Evolutionary conservation across 2,113 vertebrate genomes (phyloP).

Genomic region (Microcebus lehilahytsara): DNA sequence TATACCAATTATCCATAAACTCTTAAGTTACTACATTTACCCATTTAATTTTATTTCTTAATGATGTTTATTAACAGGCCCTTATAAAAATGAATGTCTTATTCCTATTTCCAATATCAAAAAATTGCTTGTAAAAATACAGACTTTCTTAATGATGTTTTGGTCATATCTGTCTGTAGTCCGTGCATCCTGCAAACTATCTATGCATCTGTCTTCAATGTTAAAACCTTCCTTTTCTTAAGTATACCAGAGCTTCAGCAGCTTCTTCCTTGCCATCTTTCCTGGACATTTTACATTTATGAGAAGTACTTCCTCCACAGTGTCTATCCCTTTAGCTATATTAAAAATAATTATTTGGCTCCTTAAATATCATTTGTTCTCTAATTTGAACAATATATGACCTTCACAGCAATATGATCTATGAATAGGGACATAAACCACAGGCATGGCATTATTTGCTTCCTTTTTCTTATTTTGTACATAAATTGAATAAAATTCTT

Average conservation of each 20-base stretch:
- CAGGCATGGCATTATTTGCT: background rate
- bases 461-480: slow-evolving; percentile 39
- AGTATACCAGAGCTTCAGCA: background rate
- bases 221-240: background rate
- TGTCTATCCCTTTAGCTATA: background rate
- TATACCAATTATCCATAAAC: background rate
- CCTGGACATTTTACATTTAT: slow-evolving; percentile 17
- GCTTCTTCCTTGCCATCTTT: slow-evolving; percentile 15
- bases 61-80: slow-evolving; percentile 33
- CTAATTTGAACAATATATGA: slow-evolving; percentile 7
- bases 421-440: background rate
- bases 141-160: slow-evolving; percentile 34
- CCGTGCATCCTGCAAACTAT: background rate
- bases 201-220: background rate
- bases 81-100: slow-evolving; percentile 11
- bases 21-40: background rate
- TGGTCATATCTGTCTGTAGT: background rate
- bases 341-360: slow-evolving; percentile 42
- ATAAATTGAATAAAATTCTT: slow-evolving; percentile 34
- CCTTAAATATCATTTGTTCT: background rate
- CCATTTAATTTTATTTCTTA: slow-evolving; percentile 10
- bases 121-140: slow-evolving; percentile 1
- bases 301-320: background rate
- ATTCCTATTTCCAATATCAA: background rate
- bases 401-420: slow-evolving; percentile 42